These are phyloP conservation scores for Listronotus oregonensis DNA, from an alignment of 1,140 invertebrate species.

Conservation along the genomic window DNA sequence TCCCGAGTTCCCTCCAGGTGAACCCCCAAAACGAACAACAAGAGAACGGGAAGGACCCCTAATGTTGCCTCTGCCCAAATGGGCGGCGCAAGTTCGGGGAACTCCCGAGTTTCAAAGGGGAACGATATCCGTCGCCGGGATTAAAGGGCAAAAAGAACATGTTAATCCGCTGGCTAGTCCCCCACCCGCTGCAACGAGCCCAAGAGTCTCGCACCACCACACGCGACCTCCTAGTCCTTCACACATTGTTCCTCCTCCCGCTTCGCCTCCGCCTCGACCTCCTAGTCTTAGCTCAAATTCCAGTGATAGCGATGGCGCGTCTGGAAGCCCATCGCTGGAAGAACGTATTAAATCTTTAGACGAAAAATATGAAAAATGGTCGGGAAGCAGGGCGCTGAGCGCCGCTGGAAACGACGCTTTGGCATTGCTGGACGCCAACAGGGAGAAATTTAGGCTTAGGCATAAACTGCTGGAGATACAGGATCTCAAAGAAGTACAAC, in stretches of 20 bases:
- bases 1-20: slow-evolving; percentile 74
- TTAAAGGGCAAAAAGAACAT: slow-evolving; percentile 55
- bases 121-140: slow-evolving; percentile 54
- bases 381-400: slow-evolving; percentile 66
- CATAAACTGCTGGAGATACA: slow-evolving; percentile 65
- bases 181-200: slow-evolving; percentile 56
- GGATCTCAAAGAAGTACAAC: slow-evolving; percentile 71
- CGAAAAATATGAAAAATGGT: slow-evolving; percentile 92
- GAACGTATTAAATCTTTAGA: slow-evolving; percentile 84
- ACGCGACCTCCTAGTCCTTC: slow-evolving; percentile 51
- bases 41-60: slow-evolving; percentile 71
- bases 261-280: slow-evolving; percentile 64
- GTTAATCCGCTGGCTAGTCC: slow-evolving; percentile 47
- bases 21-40: slow-evolving; percentile 69
- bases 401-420: slow-evolving; percentile 63
- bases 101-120: slow-evolving; percentile 26
- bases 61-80: slow-evolving; percentile 81
- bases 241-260: slow-evolving; percentile 60
- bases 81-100: slow-evolving; percentile 70
- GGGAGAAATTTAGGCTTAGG: slow-evolving; percentile 62
- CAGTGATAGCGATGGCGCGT: slow-evolving; percentile 61
- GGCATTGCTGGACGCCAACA: slow-evolving; percentile 63
- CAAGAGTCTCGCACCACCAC: slow-evolving; percentile 45
- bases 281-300: slow-evolving; percentile 65
- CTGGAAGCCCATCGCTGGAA: slow-evolving; percentile 74